phyloP scores from a whole-genome alignment of 2,113 vertebrate species.

The Sinosuthora webbiana region DNA sequence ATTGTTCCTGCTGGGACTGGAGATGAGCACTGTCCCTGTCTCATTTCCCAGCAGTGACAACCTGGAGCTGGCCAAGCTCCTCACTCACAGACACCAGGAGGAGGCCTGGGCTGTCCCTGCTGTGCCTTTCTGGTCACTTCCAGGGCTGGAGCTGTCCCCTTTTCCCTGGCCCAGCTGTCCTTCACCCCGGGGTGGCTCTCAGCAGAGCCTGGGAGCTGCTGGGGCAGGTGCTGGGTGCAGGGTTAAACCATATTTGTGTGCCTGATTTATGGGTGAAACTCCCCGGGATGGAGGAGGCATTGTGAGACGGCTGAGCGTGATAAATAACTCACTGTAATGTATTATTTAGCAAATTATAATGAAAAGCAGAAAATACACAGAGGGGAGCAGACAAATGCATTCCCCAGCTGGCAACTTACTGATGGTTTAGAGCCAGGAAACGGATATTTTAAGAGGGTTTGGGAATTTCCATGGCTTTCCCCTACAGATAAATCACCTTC shows the following conservation, averaged over 20 bases:
- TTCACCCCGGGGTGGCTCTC: fast-evolving
- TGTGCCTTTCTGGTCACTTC: fast-evolving
- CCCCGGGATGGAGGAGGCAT: neutral
- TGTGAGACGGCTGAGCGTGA: neutral
- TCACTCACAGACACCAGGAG: neutral
- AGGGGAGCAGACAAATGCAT: neutral
- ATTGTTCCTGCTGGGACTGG: neutral
- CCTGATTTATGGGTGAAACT: neutral
- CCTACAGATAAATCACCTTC: neutral
- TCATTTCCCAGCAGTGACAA: neutral
- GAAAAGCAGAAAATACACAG: conserved; percentile 39
- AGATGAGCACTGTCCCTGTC: fast-evolving
- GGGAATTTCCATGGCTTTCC: conserved; percentile 43
- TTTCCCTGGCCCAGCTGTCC: neutral
- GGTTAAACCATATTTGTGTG: neutral
- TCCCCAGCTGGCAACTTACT: neutral
- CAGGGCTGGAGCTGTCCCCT: neutral
- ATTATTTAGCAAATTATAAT: conserved; percentile 50
- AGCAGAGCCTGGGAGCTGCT: neutral
- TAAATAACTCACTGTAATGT: conserved; percentile 25
- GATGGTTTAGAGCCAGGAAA: conserved; percentile 6
- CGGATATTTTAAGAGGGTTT: neutral
- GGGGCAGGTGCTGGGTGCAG: neutral
- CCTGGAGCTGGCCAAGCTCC: neutral
- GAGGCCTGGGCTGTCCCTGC: neutral